Evolutionary conservation across 30 jellyfish, hydroid and myxozoan species (phyloP), one percentile per base, ranked within the genome.

Genomic region (Aurelia sp.): DNA sequence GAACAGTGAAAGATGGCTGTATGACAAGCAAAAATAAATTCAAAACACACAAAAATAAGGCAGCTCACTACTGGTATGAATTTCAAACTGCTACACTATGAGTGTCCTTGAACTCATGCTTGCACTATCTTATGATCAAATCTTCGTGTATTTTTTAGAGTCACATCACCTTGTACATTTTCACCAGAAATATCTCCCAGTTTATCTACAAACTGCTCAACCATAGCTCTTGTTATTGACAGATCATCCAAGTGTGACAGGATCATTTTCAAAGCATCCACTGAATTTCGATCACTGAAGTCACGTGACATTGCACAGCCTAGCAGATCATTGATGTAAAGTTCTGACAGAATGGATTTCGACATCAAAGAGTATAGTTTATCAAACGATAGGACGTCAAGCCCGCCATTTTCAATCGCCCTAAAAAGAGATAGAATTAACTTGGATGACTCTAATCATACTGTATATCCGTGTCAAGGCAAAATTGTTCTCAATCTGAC

Each of bases 171-270:
- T 71, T 82, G 20, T 18, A 70, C 11, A 70, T 59, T 33, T 30
- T 82, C 92, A 69, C 59, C 61, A 37, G 82, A 13, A 6, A 35
- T 74, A 71, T 71, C 66, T 23, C 87, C 60, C n/a, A 87, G 87
- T 62, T 87, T 76, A 77, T 87, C 96, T 68, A 52, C 73, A 61
- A 30, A 87, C 22, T 87, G 90, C 51, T 79, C 96, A 20, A 88
- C 91, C 89, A 88, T 47, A 8, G 96, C 96, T 59, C 96, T 72
- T 20, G 74, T 66, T 73, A 79, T 73, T 27, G 96, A 88, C 81
- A 88, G 57, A 71, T 88, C 96, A n/a, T 88, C 78, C 73, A 87
- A 17, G 33, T 87, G 61, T 4, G 87, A 31, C 71, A 87, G 72
- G 21, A 78, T 61, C 47, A 87, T 73, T 33, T 71, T 76, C 47